Evolutionary conservation across 23 tunicate species (phyloP).

Genomic region (Trididemnum nubilum): DNA sequence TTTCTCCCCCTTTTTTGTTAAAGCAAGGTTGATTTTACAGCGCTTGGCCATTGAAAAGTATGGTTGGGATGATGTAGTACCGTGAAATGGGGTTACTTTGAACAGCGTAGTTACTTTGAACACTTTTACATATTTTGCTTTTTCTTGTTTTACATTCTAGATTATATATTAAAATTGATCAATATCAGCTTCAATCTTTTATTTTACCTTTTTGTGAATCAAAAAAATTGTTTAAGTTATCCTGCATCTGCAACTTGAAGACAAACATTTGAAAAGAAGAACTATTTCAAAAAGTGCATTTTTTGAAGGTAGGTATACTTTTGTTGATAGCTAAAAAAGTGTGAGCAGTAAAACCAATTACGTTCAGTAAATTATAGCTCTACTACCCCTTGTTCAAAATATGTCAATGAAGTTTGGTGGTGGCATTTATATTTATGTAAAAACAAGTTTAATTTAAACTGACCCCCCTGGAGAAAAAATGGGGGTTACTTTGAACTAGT

Average conservation of each 20-base stretch:
- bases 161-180: not conserved
- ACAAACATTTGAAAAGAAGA: not conserved
- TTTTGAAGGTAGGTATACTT: not conserved
- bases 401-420: constrained; percentile 1
- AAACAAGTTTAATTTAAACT: not conserved
- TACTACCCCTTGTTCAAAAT: not conserved
- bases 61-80: too few relatives aligned
- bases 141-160: not conserved
- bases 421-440: not conserved
- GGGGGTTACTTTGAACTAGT: constrained; percentile 1
- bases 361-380: not conserved
- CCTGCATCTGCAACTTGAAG: not conserved
- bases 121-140: not conserved
- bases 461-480: not conserved
- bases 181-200: not conserved
- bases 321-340: not conserved
- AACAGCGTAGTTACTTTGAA: not conserved
- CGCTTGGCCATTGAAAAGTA: too few relatives aligned
- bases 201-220: not conserved
- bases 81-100: constrained; percentile 1
- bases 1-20: too few relatives aligned
- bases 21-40: too few relatives aligned
- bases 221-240: not conserved
- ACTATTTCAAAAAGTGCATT: not conserved
- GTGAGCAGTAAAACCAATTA: not conserved